A percentile compares a stretch with the other conserved stretches of the same genome.
Evolutionary conservation across 1,140 invertebrate species (phyloP).

Genomic region (Gonatopus flavifemur): DNA sequence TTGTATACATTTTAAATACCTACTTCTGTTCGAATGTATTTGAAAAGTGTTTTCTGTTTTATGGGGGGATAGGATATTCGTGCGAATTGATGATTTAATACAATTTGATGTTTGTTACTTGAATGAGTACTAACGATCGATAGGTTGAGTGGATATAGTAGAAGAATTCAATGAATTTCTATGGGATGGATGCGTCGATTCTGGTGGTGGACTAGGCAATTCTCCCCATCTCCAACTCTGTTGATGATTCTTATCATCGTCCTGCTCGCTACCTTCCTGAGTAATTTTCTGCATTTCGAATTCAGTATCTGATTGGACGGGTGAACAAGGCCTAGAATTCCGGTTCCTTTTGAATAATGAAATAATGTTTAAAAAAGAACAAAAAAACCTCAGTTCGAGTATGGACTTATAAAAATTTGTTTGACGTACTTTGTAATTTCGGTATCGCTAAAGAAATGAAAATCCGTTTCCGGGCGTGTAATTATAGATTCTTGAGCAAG

Average conservation of each 20-base stretch:
- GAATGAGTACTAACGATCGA: slow-evolving; percentile 49
- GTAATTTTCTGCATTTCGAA: slow-evolving; percentile 76
- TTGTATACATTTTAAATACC: no score
- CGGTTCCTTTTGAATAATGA: slow-evolving; percentile 58
- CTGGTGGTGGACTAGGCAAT: slow-evolving; percentile 68
- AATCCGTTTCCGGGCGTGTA: slow-evolving; percentile 62
- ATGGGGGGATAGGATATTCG: no score
- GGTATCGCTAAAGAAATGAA: slow-evolving; percentile 90
- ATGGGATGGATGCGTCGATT: slow-evolving; percentile 35
- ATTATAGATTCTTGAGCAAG: slow-evolving; percentile 19
- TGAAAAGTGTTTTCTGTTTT: no score
- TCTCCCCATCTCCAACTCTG: slow-evolving; percentile 97
- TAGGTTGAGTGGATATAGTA: slow-evolving; percentile 28
- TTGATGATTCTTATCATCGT: slow-evolving; percentile 57
- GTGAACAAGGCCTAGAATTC: slow-evolving; percentile 73
- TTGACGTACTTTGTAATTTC: slow-evolving; percentile 75
- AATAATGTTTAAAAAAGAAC: background rate
- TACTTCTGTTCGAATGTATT: no score
- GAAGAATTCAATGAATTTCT: slow-evolving; percentile 40
- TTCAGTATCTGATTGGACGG: slow-evolving; percentile 92
- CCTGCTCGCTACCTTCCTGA: slow-evolving; percentile 58
- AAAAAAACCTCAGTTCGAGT: background rate
- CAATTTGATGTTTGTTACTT: no score
- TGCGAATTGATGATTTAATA: no score
- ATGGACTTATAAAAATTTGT: background rate